These are phyloP conservation scores for Bibio marci DNA, from an alignment of 2,888 invertebrate genomes.

Conservation along the genomic window DNA sequence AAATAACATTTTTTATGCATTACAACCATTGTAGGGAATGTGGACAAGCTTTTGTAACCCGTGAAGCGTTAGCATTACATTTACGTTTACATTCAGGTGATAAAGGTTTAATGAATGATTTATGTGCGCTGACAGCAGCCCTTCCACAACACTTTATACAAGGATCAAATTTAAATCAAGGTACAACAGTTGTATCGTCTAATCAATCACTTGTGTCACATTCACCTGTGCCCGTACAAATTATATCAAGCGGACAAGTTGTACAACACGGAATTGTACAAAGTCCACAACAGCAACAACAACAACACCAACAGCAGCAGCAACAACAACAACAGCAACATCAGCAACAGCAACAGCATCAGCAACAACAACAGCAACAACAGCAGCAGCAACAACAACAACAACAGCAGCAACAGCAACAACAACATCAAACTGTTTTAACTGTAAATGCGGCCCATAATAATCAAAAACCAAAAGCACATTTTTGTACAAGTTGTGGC, in stretches of 20 bases:
- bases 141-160: conserved; percentile 46
- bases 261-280: conserved; percentile 12
- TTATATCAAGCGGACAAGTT: conserved; percentile 30
- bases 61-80: conserved; percentile 63
- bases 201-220: conserved; percentile 27
- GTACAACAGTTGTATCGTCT: conserved; percentile 25
- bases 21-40: conserved; percentile 36
- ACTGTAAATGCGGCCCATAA: conserved; percentile 8
- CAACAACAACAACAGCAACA: conserved; percentile 26
- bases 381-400: conserved; percentile 25
- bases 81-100: conserved; percentile 66
- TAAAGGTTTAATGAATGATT: conserved; percentile 61
- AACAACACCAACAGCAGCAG: conserved; percentile 26
- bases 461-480: conserved; percentile 46
- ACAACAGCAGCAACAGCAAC: conserved; percentile 18
- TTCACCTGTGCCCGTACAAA: conserved; percentile 30
- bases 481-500: conserved; percentile 62
- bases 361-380: conserved; percentile 4
- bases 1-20: background rate
- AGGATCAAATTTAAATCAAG: conserved; percentile 25
- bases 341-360: conserved; percentile 9
- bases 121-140: conserved; percentile 64
- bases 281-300: conserved; percentile 11
- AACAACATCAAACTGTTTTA: conserved; percentile 6
- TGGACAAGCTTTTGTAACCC: conserved; percentile 44